Evolutionary conservation across 2,113 vertebrate genomes (phyloP), one percentile per base, ranked within the genome.

Genomic region (Crotalus horridus): DNA sequence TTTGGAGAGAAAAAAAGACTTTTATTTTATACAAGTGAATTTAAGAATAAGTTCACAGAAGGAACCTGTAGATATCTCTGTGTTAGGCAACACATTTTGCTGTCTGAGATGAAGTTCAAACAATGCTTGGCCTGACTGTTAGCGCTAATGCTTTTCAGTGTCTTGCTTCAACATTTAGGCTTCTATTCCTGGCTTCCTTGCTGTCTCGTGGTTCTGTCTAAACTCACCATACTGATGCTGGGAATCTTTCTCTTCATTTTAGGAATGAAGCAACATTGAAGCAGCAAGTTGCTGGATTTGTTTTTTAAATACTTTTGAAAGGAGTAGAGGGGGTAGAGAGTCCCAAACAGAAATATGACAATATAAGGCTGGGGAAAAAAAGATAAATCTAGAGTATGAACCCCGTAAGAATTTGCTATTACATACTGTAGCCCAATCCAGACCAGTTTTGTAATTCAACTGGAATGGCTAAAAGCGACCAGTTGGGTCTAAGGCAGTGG

Each of bases 401-500:
- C 24, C 26, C 39, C 33, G 29, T 46, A 39, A 91, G 39, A 86
- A 23, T n/a, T 64, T 89, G 33, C 64, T 86, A 93, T 56, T 56
- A 64, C 87, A 11, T 69, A 89, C 56, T 87, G 39, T 24, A 46
- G 56, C 33, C n/a, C 56, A 46, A 23, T 46, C 74, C 90, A 90
- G 59, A 90, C 59, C 39, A 85, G 33, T 93, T 74, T 56, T 87
- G 93, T 33, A 29, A 56, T 74, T 85, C n/a, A 91, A 59, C 10
- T 11, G 43, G 56, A 29, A 87, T 88, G 64, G 69, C 56, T 87
- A 87, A 91, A 89, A 92, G 51, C 11, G 91, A 94, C 88, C 64
- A 3, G 85, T 17, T 54, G 12, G 46, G 3, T 6, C 11, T 6
- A 54, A n/a, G 85, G 54, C 39, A 39, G 2, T 39, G 39, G 39